phyloP scores from a whole-genome alignment of 2,797 vertebrate genomes.

The Thamnophis elegans region DNA sequence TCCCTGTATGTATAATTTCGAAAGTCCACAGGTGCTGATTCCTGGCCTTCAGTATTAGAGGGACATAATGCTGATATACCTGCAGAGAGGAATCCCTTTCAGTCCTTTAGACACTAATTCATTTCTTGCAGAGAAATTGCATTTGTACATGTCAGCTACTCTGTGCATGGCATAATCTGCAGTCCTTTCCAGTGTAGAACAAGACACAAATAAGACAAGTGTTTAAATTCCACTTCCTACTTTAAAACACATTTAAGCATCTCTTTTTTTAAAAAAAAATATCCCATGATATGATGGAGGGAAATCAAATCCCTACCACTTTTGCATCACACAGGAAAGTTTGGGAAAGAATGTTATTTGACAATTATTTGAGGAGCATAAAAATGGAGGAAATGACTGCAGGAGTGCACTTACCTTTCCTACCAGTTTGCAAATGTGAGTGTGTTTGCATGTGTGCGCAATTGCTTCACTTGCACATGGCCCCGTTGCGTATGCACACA shows the following conservation, averaged over 20 bases:
- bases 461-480: no score
- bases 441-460: no score
- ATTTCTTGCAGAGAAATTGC: slow-evolving; percentile 38
- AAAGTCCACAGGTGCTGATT: slow-evolving; percentile 54
- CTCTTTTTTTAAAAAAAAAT: not conserved
- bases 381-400: not conserved
- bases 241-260: not conserved
- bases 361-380: not conserved
- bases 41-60: not conserved
- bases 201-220: not conserved
- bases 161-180: slow-evolving; percentile 25
- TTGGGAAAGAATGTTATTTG: not conserved
- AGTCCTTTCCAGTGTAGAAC: not conserved
- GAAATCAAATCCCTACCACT: not conserved
- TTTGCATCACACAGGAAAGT: not conserved
- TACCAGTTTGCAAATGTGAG: no score
- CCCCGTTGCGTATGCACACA: no score
- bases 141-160: slow-evolving; percentile 4
- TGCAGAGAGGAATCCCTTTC: slow-evolving; percentile 40
- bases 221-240: not conserved
- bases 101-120: slow-evolving; percentile 14
- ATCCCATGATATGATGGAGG: not conserved
- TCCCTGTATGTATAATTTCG: slow-evolving; percentile 51
- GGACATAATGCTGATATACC: not conserved
- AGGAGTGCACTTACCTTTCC: no score